These are phyloP conservation scores for Lipophrys pholis DNA, from an alignment of 2,113 vertebrate species.

Conservation along the genomic window DNA sequence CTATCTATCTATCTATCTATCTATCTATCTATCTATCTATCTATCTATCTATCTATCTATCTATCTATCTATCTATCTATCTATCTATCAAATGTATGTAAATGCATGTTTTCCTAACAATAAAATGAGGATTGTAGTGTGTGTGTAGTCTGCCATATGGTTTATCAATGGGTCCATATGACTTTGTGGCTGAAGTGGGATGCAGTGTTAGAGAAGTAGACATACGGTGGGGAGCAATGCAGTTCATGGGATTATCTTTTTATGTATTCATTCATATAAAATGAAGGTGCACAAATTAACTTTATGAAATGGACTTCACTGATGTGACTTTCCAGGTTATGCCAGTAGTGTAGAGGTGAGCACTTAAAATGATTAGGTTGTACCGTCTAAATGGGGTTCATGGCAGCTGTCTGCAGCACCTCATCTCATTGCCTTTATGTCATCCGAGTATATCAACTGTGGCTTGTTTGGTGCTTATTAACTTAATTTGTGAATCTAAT, in stretches of 20 bases:
- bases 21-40: too few relatives aligned
- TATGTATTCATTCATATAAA: constrained; percentile 38
- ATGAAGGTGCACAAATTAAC: constrained; percentile 37
- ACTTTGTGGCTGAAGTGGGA: constrained; percentile 12
- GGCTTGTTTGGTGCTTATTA: constrained; percentile 19
- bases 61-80: too few relatives aligned
- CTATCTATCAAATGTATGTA: constrained; percentile 6
- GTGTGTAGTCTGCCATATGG: neutral
- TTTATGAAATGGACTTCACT: constrained; percentile 39
- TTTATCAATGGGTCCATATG: neutral
- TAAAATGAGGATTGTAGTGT: neutral
- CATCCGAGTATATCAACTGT: constrained; percentile 22
- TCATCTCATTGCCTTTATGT: constrained; percentile 32
- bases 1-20: too few relatives aligned
- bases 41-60: too few relatives aligned
- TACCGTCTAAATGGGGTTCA: constrained; percentile 46
- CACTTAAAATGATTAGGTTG: constrained; percentile 66
- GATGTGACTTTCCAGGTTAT: constrained; percentile 50
- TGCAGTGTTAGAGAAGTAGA: neutral
- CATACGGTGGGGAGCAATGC: neutral
- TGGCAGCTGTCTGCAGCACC: constrained; percentile 35
- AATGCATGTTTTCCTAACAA: neutral
- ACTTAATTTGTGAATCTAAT: constrained; percentile 22
- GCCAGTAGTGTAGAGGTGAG: constrained; percentile 34
- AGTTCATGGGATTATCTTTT: neutral